Base-by-base conservation (phyloP, 2,888 invertebrate species). In the Amblyjoppa proteus region DNA sequence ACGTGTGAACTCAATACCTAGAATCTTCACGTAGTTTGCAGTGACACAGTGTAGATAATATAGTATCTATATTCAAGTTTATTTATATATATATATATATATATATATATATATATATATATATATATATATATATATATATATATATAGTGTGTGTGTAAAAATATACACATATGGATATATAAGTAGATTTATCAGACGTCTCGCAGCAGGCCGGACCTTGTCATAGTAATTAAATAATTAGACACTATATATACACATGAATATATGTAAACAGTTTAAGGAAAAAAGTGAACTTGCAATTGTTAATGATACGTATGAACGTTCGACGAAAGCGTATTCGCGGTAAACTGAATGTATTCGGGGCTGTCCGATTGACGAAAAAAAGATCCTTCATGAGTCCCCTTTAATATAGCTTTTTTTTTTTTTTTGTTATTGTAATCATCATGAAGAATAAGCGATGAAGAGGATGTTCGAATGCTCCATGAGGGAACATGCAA, bases 151-250 rank as follows among this genome's bases (percentile, higher is more conserved):
- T 20, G 45, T 49, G 80, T 74, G 41, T 61, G 56, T 73, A 74
- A 34, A 81, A 6, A 38, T 38, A 38, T 7, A 38, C 38, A 45
- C 41, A 45, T 2, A 45, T 45, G 11, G 11, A 61, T 64, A 49
- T 34, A 41, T 16, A 74, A 25, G 51, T 41, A 74, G 51, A n/a
- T 28, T 34, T 81, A 74, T 82, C 28, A 81, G 79, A 88, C 85
- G 84, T 89, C 76, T 89, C 85, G 71, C 76, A 88, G 83, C 89
- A 87, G 88, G 89, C 89, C 89, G 84, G 85, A 86, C 89, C 91
- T 92, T 90, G 91, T 89, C 91, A 91, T 88, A 89, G 87, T 73
- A 64, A 82, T 79, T 75, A 79, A 85, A 4, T 80, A 38, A 86
- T 89, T 87, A 87, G 78, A 75, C 41, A 80, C 68, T 75, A 83